Evolutionary conservation across 1,140 invertebrate genomes (phyloP), one percentile per base, ranked within the genome.

Genomic region (Nomia melanderi): DNA sequence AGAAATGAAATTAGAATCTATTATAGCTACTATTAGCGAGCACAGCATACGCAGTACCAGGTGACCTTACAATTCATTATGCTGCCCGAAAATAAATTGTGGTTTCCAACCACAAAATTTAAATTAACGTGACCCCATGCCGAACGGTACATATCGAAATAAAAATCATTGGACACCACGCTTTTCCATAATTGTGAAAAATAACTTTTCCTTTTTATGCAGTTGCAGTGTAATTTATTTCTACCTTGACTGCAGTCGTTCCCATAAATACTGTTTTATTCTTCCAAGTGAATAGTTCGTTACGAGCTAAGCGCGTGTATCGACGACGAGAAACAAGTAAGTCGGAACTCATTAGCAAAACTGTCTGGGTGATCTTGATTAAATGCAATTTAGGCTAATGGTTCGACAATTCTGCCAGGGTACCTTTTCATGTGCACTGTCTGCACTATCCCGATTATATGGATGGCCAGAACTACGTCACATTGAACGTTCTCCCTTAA

Each of bases 351-450:
- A 29, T 77, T 44, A 60, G 53, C 33, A 78, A 65, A 33, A 47
- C 23, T 78, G 63, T 59, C 50, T 74, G 31, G 65, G 74, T 74
- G 31, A 56, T 65, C 44, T 25, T 47, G 56, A 36, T 33, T 33
- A 64, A 75, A 67, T n/a, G 56, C 27, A 78, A 75, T 78, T 78
- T 66, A 53, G 54, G 33, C 63, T 78, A 78, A 78, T 78, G 44
- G 63, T 33, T 53, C 54, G 62, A 60, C 71, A 29, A 67, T 74
- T 78, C 66, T 54, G 41, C 25, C 36, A 31, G 14, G 31, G 39
- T 54, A 25, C 17, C 56, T 78, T 50, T 53, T 20, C 41, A 47
- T 25, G 29, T 29, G 9, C 6, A 25, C 64, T 20, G 44, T 36
- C 23, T 23, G 31, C 14, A 39, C 20, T 39, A 57, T 31, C 4